phyloP scores from a whole-genome alignment of 2,888 invertebrate genomes.

The Orthosia incerta region DNA sequence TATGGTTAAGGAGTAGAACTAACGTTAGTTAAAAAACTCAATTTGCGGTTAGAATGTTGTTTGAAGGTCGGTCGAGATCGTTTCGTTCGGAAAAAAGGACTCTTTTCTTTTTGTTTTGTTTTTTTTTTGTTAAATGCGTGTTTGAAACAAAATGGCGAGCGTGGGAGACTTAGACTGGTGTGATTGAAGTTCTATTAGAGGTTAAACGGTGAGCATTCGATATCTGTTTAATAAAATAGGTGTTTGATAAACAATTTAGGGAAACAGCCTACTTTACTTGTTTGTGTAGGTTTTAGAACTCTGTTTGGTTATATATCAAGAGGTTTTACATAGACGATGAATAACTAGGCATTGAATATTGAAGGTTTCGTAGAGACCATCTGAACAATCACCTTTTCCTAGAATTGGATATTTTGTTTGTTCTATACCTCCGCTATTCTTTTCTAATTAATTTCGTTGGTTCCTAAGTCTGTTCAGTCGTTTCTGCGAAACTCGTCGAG shows the following conservation, averaged over 20 bases:
- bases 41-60: slow-evolving; percentile 68
- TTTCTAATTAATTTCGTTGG: too few species aligned
- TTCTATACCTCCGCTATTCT: too few species aligned
- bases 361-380: too few species aligned
- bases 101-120: slow-evolving; percentile 31
- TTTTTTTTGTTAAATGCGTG: slow-evolving; percentile 45
- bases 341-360: too few species aligned
- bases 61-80: slow-evolving; percentile 60
- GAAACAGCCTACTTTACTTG: not conserved
- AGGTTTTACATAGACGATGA: not conserved
- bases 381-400: too few species aligned
- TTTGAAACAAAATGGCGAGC: slow-evolving; percentile 51
- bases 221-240: slow-evolving; percentile 29
- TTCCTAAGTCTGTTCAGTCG: too few species aligned
- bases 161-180: slow-evolving; percentile 59
- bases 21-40: slow-evolving; percentile 65
- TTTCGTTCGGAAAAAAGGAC: slow-evolving; percentile 54
- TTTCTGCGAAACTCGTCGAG: too few species aligned
- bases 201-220: slow-evolving; percentile 24
- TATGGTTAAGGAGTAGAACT: slow-evolving; percentile 44
- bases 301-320: not conserved
- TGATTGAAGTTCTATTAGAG: slow-evolving; percentile 24
- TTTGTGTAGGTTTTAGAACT: not conserved
- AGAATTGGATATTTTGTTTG: too few species aligned
- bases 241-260: slow-evolving; percentile 18